These are phyloP conservation scores for Copsychus sechellarum DNA, from an alignment of 2,113 vertebrate species.

Conservation along the genomic window DNA sequence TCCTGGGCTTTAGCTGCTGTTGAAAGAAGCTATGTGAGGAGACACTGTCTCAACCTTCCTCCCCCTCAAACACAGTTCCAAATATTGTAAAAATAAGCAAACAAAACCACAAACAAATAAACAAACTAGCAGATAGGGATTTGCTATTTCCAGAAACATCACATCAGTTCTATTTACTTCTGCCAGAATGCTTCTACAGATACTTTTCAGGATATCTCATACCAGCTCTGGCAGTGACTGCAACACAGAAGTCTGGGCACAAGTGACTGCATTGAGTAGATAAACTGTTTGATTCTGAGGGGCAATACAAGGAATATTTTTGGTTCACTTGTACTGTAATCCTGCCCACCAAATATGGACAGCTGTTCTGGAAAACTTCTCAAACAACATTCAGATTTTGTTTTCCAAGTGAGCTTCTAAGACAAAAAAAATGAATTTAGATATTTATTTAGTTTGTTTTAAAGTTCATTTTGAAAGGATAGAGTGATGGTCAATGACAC, in stretches of 20 bases:
- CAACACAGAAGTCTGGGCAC: rapidly evolving
- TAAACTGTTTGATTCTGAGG: background rate
- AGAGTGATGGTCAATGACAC: background rate
- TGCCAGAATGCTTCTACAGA: background rate
- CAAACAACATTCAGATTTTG: background rate
- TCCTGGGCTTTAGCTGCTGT: background rate
- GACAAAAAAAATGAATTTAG: background rate
- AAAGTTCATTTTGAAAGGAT: background rate
- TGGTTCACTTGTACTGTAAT: background rate
- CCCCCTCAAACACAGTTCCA: background rate
- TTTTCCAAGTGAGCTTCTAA: background rate
- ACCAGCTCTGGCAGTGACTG: background rate
- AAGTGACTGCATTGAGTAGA: background rate
- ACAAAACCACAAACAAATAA: background rate
- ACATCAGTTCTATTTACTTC: conserved; percentile 5
- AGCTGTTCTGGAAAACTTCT: background rate
- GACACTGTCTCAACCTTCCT: conserved; percentile 10
- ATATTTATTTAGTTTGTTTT: background rate
- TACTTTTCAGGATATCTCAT: conserved; percentile 2
- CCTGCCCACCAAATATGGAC: background rate
- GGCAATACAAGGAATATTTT: background rate
- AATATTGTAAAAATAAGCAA: conserved; percentile 31
- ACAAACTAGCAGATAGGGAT: background rate
- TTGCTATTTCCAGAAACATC: background rate
- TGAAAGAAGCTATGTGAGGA: background rate